Conservation (phyloP, 1,140 invertebrate genomes). For the Hypsibius dujardini region DNA sequence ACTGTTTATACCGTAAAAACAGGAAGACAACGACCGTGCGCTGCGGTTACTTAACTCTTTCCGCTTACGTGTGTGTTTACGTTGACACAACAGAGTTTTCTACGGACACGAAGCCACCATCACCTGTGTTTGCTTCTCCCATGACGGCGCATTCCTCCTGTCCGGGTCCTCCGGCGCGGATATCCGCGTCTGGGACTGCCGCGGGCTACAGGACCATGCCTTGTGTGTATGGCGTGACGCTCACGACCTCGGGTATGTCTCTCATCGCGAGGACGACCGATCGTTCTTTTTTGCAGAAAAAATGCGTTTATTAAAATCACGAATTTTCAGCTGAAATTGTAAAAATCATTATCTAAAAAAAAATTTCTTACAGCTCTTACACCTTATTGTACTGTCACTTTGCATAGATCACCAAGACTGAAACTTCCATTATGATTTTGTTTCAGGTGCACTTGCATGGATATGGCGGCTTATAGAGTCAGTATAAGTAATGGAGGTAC, state of each 20-base stretch:
- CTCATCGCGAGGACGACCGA: neutral
- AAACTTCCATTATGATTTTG: neutral
- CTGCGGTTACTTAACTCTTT: too few species aligned
- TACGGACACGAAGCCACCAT: conserved; percentile 31
- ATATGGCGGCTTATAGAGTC: neutral
- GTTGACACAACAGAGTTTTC: conserved; percentile 25
- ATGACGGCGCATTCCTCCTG: conserved; percentile 29
- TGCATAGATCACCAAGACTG: neutral
- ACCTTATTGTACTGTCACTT: neutral
- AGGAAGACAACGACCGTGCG: too few species aligned
- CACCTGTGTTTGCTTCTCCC: conserved; percentile 27
- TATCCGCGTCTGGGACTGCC: conserved; percentile 30
- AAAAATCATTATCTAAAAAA: too few species aligned
- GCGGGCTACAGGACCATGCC: conserved; percentile 27
- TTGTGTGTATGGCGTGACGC: conserved; percentile 27
- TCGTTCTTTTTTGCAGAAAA: too few species aligned
- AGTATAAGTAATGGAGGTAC: neutral
- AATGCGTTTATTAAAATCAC: too few species aligned
- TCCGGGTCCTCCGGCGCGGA: conserved; percentile 30
- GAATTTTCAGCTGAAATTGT: too few species aligned
- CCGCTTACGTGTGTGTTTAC: too few species aligned
- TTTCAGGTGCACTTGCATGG: conserved; percentile 12
- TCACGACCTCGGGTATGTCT: conserved; percentile 30
- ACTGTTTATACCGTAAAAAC: too few species aligned
- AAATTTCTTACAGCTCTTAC: too few species aligned